Percentiles rank a stretch among this genome's conserved stretches.
phyloP scores from a whole-genome alignment of 1,140 invertebrate genomes.

The Panagrolaimus sp. region DNA sequence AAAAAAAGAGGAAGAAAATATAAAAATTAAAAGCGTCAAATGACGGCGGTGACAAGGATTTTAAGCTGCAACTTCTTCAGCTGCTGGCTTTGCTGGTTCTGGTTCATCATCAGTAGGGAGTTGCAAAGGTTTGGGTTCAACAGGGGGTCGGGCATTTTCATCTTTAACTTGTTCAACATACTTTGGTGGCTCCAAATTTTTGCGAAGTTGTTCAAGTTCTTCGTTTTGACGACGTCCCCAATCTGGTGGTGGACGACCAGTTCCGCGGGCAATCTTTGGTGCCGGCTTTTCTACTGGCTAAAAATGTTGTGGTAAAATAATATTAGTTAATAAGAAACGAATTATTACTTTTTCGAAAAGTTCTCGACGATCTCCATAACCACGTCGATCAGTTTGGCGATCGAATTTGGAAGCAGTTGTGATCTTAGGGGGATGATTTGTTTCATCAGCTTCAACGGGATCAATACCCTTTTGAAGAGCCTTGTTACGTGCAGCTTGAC shows the following conservation, averaged over 20 bases:
- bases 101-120: conserved; percentile 11
- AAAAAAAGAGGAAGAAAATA: too few relatives aligned
- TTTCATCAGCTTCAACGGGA: conserved; percentile 67
- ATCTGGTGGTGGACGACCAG: conserved; percentile 38
- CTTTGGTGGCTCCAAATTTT: conserved; percentile 50
- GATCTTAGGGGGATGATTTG: conserved; percentile 78
- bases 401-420: conserved; percentile 98
- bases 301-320: conserved; percentile 4
- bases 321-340: conserved; percentile 15
- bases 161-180: conserved; percentile 53
- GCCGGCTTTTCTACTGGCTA: conserved; percentile 28
- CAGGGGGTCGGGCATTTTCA: conserved; percentile 62
- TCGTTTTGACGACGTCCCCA: conserved; percentile 52
- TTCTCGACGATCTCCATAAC: conserved; percentile 35
- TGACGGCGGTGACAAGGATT: not conserved
- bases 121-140: conserved; percentile 62
- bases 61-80: conserved; percentile 8
- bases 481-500: conserved; percentile 91
- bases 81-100: conserved; percentile 15
- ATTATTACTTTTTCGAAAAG: conserved; percentile 35
- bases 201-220: conserved; percentile 48
- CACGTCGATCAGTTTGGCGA: conserved; percentile 81
- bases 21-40: too few relatives aligned
- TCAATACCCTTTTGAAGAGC: conserved; percentile 91
- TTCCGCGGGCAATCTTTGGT: conserved; percentile 37